phyloP scores from a whole-genome alignment of 2,888 invertebrate species.

The Morinoia aosen region DNA sequence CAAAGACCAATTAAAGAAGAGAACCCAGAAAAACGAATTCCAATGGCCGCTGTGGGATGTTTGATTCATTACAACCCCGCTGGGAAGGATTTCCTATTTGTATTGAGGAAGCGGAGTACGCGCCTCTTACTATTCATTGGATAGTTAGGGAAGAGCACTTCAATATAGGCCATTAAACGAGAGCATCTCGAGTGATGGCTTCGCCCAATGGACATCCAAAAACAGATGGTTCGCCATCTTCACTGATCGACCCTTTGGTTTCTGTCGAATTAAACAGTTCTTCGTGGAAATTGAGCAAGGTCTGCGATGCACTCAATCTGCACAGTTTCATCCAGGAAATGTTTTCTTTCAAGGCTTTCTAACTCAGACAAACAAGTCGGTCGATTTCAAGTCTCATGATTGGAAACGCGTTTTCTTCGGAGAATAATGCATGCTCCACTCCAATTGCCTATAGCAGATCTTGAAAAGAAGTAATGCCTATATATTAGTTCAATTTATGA shows the following conservation, averaged over 20 bases:
- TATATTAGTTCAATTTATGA: neutral
- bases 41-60: neutral
- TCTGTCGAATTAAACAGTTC: slow-evolving; percentile 1
- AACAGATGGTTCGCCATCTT: neutral
- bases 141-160: slow-evolving; percentile 31
- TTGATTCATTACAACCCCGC: slow-evolving; percentile 31
- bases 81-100: neutral
- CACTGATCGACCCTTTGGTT: neutral
- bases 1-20: neutral
- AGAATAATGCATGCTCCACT: neutral
- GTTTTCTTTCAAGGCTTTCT: neutral
- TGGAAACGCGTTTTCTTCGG: neutral
- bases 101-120: neutral
- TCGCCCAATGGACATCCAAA: neutral
- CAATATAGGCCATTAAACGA: slow-evolving; percentile 32
- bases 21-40: neutral
- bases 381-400: neutral
- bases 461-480: too few species aligned
- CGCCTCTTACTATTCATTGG: slow-evolving; percentile 48
- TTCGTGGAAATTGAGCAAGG: neutral
- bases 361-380: neutral
- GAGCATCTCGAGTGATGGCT: slow-evolving; percentile 32
- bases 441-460: too few species aligned
- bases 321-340: neutral
- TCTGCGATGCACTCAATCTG: neutral